A percentile compares a stretch with the other conserved stretches of the same genome.
These are phyloP conservation scores for Anarsia innoxiella DNA, from an alignment of 2,888 invertebrate genomes.

Conservation along the genomic window DNA sequence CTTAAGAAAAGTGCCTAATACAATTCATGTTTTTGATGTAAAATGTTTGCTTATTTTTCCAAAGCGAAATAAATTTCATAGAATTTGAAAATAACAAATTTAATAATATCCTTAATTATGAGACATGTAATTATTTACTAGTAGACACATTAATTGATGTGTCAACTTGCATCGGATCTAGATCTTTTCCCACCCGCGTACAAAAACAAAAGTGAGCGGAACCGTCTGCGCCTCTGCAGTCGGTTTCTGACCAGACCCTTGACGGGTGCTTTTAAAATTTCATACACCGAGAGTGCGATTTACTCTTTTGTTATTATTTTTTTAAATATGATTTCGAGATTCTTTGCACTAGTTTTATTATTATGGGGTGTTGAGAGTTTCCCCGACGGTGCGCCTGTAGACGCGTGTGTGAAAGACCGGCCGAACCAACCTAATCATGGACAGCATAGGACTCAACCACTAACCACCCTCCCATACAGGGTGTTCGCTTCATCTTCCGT, in stretches of 20 bases:
- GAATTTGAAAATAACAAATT: too few species aligned
- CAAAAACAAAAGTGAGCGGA: slow-evolving; percentile 67
- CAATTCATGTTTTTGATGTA: too few species aligned
- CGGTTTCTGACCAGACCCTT: slow-evolving; percentile 32
- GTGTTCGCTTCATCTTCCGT: slow-evolving; percentile 78
- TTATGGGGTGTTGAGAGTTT: slow-evolving; percentile 70
- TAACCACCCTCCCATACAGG: slow-evolving; percentile 79
- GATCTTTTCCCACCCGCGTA: too few species aligned
- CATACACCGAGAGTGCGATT: too few species aligned
- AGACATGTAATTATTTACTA: too few species aligned
- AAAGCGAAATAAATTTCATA: too few species aligned
- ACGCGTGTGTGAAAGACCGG: slow-evolving; percentile 84
- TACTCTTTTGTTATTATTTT: too few species aligned
- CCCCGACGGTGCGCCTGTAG: slow-evolving; percentile 88
- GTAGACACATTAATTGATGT: slow-evolving; percentile 43
- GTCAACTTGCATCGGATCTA: slow-evolving; percentile 54
- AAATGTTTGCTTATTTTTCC: too few species aligned
- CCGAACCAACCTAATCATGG: slow-evolving; percentile 87
- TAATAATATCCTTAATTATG: too few species aligned
- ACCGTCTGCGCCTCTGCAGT: slow-evolving; percentile 46
- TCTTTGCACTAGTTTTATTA: slow-evolving; percentile 41
- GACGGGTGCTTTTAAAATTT: slow-evolving; percentile 19
- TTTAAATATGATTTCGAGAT: slow-evolving; percentile 49
- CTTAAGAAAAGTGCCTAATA: too few species aligned
- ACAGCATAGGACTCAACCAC: slow-evolving; percentile 79